These are phyloP conservation scores for Agriopis leucophaearia DNA, from an alignment of 2,888 invertebrate genomes.

Conservation along the genomic window DNA sequence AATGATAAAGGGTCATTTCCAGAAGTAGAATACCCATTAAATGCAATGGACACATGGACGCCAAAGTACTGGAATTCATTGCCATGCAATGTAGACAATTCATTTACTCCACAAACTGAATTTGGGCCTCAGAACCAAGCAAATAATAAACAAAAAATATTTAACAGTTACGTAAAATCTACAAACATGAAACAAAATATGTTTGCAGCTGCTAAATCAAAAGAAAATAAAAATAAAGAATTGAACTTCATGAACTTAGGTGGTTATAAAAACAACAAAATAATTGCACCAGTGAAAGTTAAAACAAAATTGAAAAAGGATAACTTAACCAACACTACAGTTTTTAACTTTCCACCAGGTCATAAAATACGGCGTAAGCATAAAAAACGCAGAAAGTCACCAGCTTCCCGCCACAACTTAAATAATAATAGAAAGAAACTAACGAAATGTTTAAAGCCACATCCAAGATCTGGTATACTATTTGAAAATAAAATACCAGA, in stretches of 20 bases:
- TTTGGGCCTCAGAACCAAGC: slow-evolving; percentile 19
- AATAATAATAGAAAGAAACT: slow-evolving; percentile 4
- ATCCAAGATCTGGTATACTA: neutral
- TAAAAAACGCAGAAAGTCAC: neutral
- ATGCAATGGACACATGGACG: slow-evolving; percentile 65
- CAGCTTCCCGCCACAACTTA: neutral
- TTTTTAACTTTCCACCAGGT: neutral
- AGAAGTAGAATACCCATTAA: slow-evolving; percentile 72
- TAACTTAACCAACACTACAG: neutral
- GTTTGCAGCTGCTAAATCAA: neutral
- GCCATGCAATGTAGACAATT: slow-evolving; percentile 39
- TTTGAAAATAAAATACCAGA: slow-evolving; percentile 1
- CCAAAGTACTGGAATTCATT: slow-evolving; percentile 64
- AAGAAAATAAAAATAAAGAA: slow-evolving; percentile 17
- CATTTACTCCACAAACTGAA: slow-evolving; percentile 25
- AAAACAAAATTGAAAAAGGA: slow-evolving; percentile 10
- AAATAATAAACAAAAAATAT: slow-evolving; percentile 24
- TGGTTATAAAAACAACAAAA: slow-evolving; percentile 7
- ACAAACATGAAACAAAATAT: slow-evolving; percentile 16
- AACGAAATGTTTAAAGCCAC: slow-evolving; percentile 2
- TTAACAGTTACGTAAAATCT: slow-evolving; percentile 23
- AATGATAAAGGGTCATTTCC: slow-evolving; percentile 60
- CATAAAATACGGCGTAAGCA: neutral
- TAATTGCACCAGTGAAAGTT: neutral
- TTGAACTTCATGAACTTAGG: neutral